These are phyloP conservation scores for Eudasyphora cyanicolor DNA, from an alignment of 2,888 invertebrate genomes.

Conservation along the genomic window DNA sequence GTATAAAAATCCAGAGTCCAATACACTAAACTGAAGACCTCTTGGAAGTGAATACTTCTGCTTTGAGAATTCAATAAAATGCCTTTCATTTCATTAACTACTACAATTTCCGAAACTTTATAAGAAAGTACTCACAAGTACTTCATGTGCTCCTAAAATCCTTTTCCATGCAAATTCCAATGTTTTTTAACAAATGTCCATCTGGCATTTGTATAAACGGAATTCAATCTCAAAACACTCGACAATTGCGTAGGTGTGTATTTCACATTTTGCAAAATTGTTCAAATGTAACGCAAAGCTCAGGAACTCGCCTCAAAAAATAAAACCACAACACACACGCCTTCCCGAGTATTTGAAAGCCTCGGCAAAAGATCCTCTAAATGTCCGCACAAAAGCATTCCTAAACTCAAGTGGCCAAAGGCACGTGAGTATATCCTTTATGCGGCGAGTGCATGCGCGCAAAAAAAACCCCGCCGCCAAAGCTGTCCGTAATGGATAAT, in stretches of 20 bases:
- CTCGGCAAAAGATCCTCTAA: conserved; percentile 52
- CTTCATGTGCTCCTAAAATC: background rate
- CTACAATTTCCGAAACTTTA: background rate
- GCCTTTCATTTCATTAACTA: no score
- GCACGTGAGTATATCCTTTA: conserved; percentile 50
- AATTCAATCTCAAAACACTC: background rate
- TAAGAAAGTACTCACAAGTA: background rate
- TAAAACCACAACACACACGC: no score
- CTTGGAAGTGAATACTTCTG: no score
- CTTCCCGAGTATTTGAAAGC: conserved; percentile 62
- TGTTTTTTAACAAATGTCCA: conserved; percentile 9
- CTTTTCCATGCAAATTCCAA: background rate
- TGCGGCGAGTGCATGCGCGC: conserved; percentile 10
- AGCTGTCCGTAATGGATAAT: conserved; percentile 60
- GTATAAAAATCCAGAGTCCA: no score
- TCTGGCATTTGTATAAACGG: background rate
- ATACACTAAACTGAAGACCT: no score
- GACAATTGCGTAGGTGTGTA: conserved; percentile 11
- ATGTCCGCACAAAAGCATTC: conserved; percentile 42
- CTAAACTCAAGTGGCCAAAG: conserved; percentile 37
- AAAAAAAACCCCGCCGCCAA: conserved; percentile 8
- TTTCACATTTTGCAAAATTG: conserved; percentile 47
- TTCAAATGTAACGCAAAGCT: conserved; percentile 62
- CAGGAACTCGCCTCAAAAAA: no score
- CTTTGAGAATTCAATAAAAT: no score